Evolutionary conservation across 2,797 vertebrate species (phyloP).

Genomic region (Channa striata): DNA sequence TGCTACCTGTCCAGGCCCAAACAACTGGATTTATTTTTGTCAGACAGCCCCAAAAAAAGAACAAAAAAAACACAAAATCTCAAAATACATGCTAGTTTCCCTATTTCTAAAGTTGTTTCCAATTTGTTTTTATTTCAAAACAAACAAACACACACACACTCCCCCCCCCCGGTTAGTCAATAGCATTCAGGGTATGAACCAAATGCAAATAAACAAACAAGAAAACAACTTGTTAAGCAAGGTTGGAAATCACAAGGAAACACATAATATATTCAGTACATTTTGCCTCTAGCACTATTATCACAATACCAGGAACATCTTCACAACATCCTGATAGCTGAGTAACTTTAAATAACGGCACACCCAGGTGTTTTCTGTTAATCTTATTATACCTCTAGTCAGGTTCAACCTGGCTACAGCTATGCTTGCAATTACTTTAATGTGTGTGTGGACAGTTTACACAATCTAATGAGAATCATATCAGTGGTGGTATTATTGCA

Average conservation of each 20-base stretch:
- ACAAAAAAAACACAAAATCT: background rate
- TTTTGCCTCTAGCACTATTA: background rate
- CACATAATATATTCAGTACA: conserved; percentile 1
- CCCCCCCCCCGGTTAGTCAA: too few relatives aligned
- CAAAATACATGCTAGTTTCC: background rate
- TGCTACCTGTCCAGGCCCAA: too few relatives aligned
- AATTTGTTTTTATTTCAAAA: background rate
- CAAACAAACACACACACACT: too few relatives aligned
- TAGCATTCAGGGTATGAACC: too few relatives aligned
- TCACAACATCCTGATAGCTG: conserved; percentile 3
- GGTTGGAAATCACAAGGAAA: background rate
- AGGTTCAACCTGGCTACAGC: background rate
- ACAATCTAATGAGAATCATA: background rate
- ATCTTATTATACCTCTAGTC: background rate
- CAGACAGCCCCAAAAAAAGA: too few relatives aligned
- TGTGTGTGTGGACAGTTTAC: background rate
- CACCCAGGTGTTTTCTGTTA: conserved; percentile 8
- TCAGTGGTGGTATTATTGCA: background rate
- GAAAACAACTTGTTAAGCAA: too few relatives aligned
- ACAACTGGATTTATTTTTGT: too few relatives aligned
- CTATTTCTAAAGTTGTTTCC: too few relatives aligned
- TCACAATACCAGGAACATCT: background rate
- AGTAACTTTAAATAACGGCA: background rate
- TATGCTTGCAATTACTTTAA: background rate
- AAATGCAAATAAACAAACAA: background rate